Conservation (phyloP, 2,797 vertebrate species). For the Furcifer pardalis region DNA sequence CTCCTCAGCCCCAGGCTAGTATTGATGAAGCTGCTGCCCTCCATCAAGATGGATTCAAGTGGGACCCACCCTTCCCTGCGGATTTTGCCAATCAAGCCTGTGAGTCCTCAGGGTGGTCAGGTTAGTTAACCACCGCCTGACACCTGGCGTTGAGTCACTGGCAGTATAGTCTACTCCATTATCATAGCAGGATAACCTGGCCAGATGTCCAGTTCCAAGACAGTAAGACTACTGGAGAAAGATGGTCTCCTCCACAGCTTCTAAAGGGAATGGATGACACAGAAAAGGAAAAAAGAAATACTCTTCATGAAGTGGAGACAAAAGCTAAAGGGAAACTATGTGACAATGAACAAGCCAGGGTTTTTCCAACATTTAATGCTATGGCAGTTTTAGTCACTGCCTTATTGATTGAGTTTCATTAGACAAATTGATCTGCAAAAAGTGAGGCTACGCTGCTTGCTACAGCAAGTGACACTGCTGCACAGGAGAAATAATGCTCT, state of each 20-base stretch:
- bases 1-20: no score
- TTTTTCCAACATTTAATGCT: conserved; percentile 29
- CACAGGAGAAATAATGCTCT: not conserved
- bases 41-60: no score
- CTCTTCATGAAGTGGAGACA: not conserved
- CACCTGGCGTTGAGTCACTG: no score
- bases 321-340: not conserved
- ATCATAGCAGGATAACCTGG: no score
- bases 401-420: conserved; percentile 48
- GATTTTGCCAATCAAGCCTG: no score
- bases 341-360: conserved; percentile 12
- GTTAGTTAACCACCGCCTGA: no score
- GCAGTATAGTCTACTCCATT: no score
- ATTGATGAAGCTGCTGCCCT: no score
- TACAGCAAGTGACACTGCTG: conserved; percentile 8
- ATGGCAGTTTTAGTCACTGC: conserved; percentile 33
- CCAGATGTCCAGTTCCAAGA: no score
- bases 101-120: no score
- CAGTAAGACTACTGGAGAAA: not conserved
- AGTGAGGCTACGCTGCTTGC: not conserved
- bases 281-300: not conserved
- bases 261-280: not conserved
- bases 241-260: not conserved
- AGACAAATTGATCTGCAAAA: conserved; percentile 44
- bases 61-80: no score